phyloP scores from a whole-genome alignment of 1,140 invertebrate species.

The Steinernema khuongi region DNA sequence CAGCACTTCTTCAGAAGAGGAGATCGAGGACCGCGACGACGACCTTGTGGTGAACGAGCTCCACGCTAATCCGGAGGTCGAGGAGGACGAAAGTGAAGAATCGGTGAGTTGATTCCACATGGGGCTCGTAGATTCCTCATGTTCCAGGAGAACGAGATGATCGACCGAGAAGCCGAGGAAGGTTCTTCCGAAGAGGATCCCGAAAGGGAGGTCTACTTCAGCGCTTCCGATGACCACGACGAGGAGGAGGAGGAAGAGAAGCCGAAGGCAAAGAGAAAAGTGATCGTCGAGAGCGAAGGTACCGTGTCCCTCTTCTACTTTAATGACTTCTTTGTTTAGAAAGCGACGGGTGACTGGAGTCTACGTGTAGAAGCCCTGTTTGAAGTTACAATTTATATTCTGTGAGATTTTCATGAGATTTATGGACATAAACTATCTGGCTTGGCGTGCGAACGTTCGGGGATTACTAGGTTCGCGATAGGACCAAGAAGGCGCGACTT shows the following conservation, averaged over 20 bases:
- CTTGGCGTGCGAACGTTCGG: neutral
- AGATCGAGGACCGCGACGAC: conserved; percentile 2
- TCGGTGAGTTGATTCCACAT: neutral
- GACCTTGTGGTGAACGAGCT: conserved; percentile 1
- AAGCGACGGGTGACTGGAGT: too few species aligned
- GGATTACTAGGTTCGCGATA: too few species aligned
- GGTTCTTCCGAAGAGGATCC: neutral
- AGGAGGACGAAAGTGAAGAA: neutral
- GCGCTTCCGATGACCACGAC: neutral
- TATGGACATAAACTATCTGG: neutral
- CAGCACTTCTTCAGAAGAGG: neutral
- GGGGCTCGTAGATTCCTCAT: neutral
- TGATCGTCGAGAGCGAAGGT: neutral
- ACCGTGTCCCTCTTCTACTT: too few species aligned
- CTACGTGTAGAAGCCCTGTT: neutral
- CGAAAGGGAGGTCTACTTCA: conserved; percentile 2
- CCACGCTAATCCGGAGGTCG: neutral
- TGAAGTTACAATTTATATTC: neutral
- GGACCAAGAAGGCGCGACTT: neutral
- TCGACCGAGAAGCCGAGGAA: neutral
- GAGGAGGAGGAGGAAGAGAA: neutral
- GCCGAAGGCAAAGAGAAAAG: neutral
- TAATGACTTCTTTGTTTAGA: too few species aligned
- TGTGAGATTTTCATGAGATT: neutral
- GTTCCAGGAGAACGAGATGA: neutral